Base-by-base conservation (phyloP, 1,140 invertebrate species). In the Diachasmimorpha longicaudata region DNA sequence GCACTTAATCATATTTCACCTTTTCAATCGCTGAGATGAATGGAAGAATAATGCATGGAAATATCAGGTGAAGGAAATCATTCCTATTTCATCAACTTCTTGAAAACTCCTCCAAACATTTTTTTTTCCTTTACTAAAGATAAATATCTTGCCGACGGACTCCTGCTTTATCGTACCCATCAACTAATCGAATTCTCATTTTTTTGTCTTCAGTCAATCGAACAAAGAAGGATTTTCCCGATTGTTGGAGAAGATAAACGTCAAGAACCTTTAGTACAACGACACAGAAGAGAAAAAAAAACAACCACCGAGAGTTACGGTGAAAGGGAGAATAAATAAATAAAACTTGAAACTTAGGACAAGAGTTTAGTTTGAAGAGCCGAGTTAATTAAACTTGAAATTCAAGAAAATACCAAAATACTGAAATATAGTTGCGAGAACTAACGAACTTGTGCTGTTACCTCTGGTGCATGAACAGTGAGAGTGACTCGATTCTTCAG, bases 111-210 rank as follows among this genome's bases (percentile, higher is more conserved):
- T 19, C 52, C 6, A 71, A 23, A 19, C 19, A 46, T 16, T 13
- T 48, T 16, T 13, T 48, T 48, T 71, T 71, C 42, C n/a, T 71
- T 11, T 4, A 13, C 58, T 4, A 63, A 21, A 63, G 58, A 63
- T 25, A 63, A 31, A n/a, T 8, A 63, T 63, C 19, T 4, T 19
- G 58, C 14, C 31, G 58, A 63, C 58, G 58, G 6, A 63, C 10
- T 63, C 23, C 58, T 55, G 48, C 48, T 16, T 63, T 63, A 63
- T 63, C 58, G 23, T 63, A 23, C 31, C 58, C 58, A 63, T 63
- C 58, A 71, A 14, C 42, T 71, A 31, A 52, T 71, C 70, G 70
- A 63, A 63, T 19, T 23, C 19, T 48, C 16, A 71, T 46, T 71
- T 46, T 72, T 25, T 46, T 37, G 36, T 66, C 67, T 23, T 44